Evolutionary conservation across 2,113 vertebrate genomes (phyloP), one percentile per base, ranked within the genome.

Genomic region (Spea multiplicata): DNA sequence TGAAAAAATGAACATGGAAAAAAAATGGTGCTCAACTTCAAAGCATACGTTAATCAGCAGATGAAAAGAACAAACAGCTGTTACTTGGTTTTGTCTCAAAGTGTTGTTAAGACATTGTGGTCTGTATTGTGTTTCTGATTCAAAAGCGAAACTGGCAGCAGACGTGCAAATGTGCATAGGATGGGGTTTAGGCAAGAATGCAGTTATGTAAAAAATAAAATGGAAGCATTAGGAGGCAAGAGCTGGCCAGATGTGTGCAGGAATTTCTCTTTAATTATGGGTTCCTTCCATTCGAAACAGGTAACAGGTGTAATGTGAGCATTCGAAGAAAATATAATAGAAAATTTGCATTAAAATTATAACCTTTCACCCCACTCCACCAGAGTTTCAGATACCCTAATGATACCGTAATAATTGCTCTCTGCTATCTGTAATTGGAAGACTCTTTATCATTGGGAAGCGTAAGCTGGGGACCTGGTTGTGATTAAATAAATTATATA

Each of bases 131-230:
- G 52, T 80, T 80, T 80, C 78, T 74, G 78, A 74, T 67, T 66
- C 78, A 30, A 57, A 80, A 74, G 71, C 78, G 61, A 80, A 80
- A 80, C 74, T 74, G 78, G 65, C 71, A 74, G 17, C 78, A 80
- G 71, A 74, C 78, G 78, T 80, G 78, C 78, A 80, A 80, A 80
- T 80, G 78, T 80, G 78, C 78, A 73, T 80, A 73, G 65, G 71
- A 80, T 73, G 71, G 70, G 78, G 78, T 80, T 80, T 80, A 74
- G 71, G 66, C 71, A 68, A 80, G 65, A 82, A 67, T 61, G 64
- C 72, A 52, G 73, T 72, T 67, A 74, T 71, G 65, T 74, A 57
- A 66, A 67, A 44, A 80, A 68, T 74, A 73, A 74, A 73, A 68
- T 61, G 45, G 47, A 74, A 71, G 71, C 64, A 80, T 80, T 80